These are phyloP conservation scores for Corvus cornix DNA, from an alignment of 2,113 vertebrate genomes.

Conservation along the genomic window DNA sequence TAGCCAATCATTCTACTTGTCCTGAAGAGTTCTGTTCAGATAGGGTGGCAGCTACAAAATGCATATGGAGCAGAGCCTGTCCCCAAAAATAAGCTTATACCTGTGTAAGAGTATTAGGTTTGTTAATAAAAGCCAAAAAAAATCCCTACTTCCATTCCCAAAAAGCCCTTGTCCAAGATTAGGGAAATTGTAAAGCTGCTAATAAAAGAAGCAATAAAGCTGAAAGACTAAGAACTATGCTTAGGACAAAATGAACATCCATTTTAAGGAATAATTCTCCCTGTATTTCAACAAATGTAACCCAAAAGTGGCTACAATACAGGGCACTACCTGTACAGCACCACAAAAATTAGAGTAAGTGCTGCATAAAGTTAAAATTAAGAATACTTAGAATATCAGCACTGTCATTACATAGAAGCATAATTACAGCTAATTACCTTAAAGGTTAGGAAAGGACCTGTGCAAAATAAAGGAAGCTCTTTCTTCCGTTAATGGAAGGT, in stretches of 20 bases:
- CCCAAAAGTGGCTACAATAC: neutral
- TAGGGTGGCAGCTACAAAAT: neutral
- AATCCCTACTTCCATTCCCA: neutral
- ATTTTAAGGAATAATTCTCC: neutral
- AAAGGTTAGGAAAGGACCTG: constrained; percentile 10
- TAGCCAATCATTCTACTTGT: neutral
- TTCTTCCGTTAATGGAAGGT: neutral
- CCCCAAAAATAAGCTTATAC: neutral
- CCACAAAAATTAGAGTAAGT: neutral
- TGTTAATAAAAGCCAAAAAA: neutral
- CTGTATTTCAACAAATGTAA: neutral
- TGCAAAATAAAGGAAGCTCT: neutral
- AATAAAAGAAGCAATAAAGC: neutral
- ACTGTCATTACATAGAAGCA: neutral
- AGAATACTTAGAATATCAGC: neutral
- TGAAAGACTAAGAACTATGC: neutral
- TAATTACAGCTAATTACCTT: constrained; percentile 35
- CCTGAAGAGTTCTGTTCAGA: neutral
- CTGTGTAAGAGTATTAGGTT: neutral
- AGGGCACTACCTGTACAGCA: neutral
- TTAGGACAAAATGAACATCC: neutral
- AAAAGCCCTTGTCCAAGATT: neutral
- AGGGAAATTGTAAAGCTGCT: neutral
- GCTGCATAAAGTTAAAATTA: neutral
- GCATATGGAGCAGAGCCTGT: neutral